phyloP scores from a whole-genome alignment of 2,888 invertebrate genomes.

The Eristalis pertinax region DNA sequence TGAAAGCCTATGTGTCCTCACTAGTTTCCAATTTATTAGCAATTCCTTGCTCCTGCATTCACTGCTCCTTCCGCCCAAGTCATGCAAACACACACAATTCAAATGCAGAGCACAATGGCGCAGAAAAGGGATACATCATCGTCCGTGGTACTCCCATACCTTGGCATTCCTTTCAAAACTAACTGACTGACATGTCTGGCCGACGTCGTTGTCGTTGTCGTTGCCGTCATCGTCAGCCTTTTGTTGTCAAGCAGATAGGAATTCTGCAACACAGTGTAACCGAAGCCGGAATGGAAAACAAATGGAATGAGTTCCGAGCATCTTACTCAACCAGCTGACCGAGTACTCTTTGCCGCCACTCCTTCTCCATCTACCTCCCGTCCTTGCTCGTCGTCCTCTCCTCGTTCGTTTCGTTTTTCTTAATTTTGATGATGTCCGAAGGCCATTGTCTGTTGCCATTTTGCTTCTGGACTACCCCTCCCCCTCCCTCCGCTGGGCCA shows the following conservation, averaged over 20 bases:
- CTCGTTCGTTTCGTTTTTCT: constrained; percentile 13
- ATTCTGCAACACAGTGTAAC: constrained; percentile 61
- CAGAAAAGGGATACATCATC: constrained; percentile 29
- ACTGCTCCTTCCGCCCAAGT: not conserved
- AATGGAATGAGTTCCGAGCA: constrained; percentile 53
- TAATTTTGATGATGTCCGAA: constrained; percentile 65
- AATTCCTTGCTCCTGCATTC: constrained; percentile 12
- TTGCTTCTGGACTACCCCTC: constrained; percentile 44
- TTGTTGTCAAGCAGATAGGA: constrained; percentile 58
- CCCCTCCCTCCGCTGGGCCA: constrained; percentile 14
- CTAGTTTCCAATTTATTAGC: constrained; percentile 40
- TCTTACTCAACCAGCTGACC: constrained; percentile 65
- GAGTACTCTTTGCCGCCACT: constrained; percentile 12
- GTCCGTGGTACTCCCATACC: not conserved
- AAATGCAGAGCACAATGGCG: constrained; percentile 16
- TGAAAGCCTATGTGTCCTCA: constrained; percentile 12
- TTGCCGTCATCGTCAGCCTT: constrained; percentile 1
- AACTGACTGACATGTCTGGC: constrained; percentile 34
- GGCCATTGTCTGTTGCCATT: constrained; percentile 71
- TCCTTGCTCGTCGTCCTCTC: constrained; percentile 11
- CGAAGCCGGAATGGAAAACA: constrained; percentile 53
- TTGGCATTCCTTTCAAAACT: constrained; percentile 32
- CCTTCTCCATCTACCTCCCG: constrained; percentile 12
- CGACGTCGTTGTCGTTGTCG: constrained; percentile 11
- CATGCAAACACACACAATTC: constrained; percentile 18